phyloP scores from a whole-genome alignment of 2,113 vertebrate species.

The Cavia aperea region DNA sequence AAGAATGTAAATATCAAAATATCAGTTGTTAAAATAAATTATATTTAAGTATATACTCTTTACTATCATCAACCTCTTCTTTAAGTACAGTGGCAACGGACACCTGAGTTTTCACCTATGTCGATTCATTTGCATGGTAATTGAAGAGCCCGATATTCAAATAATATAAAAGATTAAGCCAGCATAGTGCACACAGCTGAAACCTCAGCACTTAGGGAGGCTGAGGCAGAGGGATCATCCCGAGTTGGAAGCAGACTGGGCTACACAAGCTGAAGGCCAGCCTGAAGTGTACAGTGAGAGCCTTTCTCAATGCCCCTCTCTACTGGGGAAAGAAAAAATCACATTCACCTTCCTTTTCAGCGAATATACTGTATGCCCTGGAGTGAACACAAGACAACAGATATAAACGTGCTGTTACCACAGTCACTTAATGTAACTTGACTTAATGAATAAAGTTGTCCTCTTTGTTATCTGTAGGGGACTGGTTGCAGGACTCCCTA shows the following conservation, averaged over 20 bases:
- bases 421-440: neutral
- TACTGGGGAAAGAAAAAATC: neutral
- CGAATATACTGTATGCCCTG: neutral
- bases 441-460: neutral
- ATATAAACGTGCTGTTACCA: neutral
- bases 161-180: neutral
- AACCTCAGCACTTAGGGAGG: neutral
- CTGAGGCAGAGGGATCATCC: neutral
- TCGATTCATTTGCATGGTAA: neutral
- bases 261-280: neutral
- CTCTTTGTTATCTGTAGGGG: too few relatives aligned
- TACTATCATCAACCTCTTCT: neutral
- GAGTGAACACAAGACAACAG: neutral
- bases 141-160: neutral
- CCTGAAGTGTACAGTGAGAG: neutral
- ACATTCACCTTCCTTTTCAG: neutral
- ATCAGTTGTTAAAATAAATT: neutral
- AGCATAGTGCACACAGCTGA: neutral
- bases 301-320: neutral
- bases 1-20: conserved; percentile 5
- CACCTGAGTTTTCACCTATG: neutral
- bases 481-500: neutral
- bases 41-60: neutral
- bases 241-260: neutral
- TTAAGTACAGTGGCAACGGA: neutral